Conservation (phyloP, 2,888 invertebrate genomes). For the Macrosoma leucophasiata region DNA sequence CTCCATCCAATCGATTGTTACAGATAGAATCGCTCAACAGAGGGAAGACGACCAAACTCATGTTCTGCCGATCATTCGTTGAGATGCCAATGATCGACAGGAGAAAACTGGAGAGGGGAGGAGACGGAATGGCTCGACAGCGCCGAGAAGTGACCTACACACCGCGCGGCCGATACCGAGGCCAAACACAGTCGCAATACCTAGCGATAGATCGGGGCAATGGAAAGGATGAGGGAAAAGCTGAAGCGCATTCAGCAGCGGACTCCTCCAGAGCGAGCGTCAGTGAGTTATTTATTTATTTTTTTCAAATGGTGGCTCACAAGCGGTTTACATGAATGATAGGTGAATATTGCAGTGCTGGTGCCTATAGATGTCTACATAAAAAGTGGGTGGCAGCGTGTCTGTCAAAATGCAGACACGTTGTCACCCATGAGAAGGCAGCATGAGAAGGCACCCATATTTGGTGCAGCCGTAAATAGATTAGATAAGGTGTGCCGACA, state of each 20-base stretch:
- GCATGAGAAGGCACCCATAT: too few relatives aligned
- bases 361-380: too few relatives aligned
- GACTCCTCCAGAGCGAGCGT: constrained; percentile 82
- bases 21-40: constrained; percentile 38
- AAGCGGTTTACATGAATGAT: too few relatives aligned
- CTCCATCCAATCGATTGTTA: too few relatives aligned
- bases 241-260: constrained; percentile 86
- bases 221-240: constrained; percentile 82
- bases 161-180: constrained; percentile 74
- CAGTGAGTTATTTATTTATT: constrained; percentile 73
- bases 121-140: constrained; percentile 25
- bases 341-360: too few relatives aligned
- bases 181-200: constrained; percentile 91
- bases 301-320: neutral
- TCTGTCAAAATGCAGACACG: too few relatives aligned
- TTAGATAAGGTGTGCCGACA: too few relatives aligned
- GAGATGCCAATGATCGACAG: constrained; percentile 14
- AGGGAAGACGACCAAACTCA: constrained; percentile 19
- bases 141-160: constrained; percentile 39
- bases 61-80: constrained; percentile 34
- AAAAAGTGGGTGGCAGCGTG: too few relatives aligned
- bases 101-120: constrained; percentile 4
- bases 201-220: constrained; percentile 71
- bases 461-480: too few relatives aligned
- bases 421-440: too few relatives aligned